A percentile compares a stretch with the other conserved stretches of the same genome.
These are phyloP conservation scores for Lagopus muta DNA, from an alignment of 2,113 vertebrate genomes.

Conservation along the genomic window DNA sequence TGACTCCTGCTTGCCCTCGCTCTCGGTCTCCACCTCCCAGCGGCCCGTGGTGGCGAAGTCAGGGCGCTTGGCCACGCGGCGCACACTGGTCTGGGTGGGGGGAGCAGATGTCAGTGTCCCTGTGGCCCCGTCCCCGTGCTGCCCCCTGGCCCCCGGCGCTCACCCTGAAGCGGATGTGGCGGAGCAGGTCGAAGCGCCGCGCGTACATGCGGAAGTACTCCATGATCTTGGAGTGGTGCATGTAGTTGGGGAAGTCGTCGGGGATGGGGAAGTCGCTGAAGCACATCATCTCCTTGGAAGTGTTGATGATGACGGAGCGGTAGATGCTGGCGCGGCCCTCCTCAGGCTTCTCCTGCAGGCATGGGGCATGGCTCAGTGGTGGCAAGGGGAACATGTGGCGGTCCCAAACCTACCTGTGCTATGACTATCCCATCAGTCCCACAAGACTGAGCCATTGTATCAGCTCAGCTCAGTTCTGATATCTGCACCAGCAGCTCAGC, in stretches of 20 bases:
- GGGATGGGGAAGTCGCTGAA: conserved; percentile 92
- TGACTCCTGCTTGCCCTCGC: conserved; percentile 73
- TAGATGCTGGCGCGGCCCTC: conserved; percentile 85
- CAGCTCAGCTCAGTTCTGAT: neutral
- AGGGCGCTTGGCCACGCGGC: conserved; percentile 76
- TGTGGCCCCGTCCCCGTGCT: fast-evolving
- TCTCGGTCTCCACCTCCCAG: conserved; percentile 85
- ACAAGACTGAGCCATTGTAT: fast-evolving
- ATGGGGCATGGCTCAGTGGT: fast-evolving
- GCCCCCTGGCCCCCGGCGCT: fast-evolving
- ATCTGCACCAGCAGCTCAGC: fast-evolving
- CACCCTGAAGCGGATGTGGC: conserved; percentile 85
- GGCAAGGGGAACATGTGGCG: fast-evolving
- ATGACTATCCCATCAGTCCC: fast-evolving
- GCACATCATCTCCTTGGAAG: conserved; percentile 94
- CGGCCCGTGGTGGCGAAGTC: conserved; percentile 85
- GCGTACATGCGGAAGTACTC: conserved; percentile 88
- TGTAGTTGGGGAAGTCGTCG: conserved; percentile 85
- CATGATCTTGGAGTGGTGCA: conserved; percentile 85
- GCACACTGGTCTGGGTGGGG: conserved; percentile 82
- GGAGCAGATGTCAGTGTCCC: neutral
- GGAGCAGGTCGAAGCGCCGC: conserved; percentile 82
- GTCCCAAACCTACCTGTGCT: neutral
- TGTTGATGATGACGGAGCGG: conserved; percentile 87
- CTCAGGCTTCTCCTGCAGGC: conserved; percentile 79